A percentile compares a stretch with the other conserved stretches of the same genome.
Evolutionary conservation across 1,140 invertebrate species (phyloP).

Genomic region (Sinella curviseta): DNA sequence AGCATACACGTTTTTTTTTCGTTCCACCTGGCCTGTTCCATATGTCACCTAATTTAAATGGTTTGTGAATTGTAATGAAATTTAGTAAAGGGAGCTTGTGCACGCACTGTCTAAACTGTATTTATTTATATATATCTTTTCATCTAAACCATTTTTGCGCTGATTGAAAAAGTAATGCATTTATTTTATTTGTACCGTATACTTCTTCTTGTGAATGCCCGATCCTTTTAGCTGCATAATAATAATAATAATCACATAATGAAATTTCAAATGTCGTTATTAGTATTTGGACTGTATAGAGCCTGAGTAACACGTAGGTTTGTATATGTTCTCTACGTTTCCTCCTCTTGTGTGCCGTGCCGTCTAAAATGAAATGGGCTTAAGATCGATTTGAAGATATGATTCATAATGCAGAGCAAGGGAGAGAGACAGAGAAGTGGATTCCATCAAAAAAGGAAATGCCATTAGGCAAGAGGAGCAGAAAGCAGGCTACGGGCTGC

Average conservation of each 20-base stretch:
- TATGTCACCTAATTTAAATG: not conserved
- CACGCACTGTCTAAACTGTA: no score
- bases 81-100: no score
- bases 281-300: no score
- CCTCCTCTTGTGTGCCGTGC: no score
- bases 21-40: not conserved
- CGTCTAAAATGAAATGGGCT: no score
- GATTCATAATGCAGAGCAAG: not conserved
- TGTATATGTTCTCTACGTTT: no score
- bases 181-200: not conserved
- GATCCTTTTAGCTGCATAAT: not conserved
- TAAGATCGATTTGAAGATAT: slow-evolving; percentile 22
- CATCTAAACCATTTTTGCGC: not conserved
- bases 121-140: no score
- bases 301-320: no score
- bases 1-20: not conserved
- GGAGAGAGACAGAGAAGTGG: not conserved
- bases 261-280: no score
- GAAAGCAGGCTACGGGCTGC: not conserved
- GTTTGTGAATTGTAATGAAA: not conserved
- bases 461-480: not conserved
- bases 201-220: not conserved
- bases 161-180: not conserved
- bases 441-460: not conserved
- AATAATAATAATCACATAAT: not conserved